phyloP scores from a whole-genome alignment of 2,113 vertebrate species.

The Malurus melanocephalus region DNA sequence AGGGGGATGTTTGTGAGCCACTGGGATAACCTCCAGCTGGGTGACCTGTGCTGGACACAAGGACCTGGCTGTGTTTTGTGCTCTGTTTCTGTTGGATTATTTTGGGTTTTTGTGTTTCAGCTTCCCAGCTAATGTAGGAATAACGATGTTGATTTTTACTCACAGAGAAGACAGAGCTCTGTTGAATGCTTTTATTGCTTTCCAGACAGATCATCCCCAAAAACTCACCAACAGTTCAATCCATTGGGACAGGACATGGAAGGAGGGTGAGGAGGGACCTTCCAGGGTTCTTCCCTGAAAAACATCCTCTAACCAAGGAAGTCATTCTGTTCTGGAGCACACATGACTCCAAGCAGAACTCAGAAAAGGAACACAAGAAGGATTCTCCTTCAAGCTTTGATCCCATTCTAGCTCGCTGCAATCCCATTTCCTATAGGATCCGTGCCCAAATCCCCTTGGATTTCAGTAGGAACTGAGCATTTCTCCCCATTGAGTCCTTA shows the following conservation, averaged over 20 bases:
- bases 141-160: not conserved
- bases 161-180: not conserved
- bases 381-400: not conserved
- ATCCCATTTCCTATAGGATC: not conserved
- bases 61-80: not conserved
- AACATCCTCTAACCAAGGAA: not conserved
- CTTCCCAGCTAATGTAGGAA: not conserved
- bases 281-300: not conserved
- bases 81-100: not conserved
- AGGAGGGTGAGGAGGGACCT: not conserved
- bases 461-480: not conserved
- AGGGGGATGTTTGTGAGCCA: not conserved
- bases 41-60: not conserved
- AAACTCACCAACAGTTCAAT: not conserved
- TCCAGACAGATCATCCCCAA: not conserved
- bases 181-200: not conserved
- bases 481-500: not conserved
- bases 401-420: not conserved
- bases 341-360: not conserved
- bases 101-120: not conserved
- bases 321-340: not conserved
- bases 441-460: not conserved
- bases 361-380: not conserved
- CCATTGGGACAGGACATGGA: accelerated
- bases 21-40: conserved; percentile 4